Base-by-base conservation (phyloP, 2,797 vertebrate genomes). In the Sebastolobus alascanus region DNA sequence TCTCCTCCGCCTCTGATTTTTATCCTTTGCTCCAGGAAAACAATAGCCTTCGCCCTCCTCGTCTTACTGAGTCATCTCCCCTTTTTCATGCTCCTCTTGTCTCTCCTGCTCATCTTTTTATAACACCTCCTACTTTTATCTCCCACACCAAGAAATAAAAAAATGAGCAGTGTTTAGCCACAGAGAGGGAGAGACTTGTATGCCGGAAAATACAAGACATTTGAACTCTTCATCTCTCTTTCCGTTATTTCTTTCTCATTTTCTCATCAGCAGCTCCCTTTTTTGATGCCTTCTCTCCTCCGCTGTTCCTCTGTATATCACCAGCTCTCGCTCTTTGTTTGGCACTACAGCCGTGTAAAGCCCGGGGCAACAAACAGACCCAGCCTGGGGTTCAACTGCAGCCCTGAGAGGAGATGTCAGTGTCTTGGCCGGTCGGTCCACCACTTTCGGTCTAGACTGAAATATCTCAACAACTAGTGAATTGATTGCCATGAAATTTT, bases 321-420 rank as follows among this genome's bases (percentile, higher is more conserved):
- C 54, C 11, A 16, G 63, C 25, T 68, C 27, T 14, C 0, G 12
- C 58, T 68, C 56, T 85, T 64, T 73, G 73, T 60, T 79, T 40
- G 38, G 4, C 40, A 22, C 54, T 9, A 25, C 27, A 25, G 38
- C 22, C 22, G 3, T 56, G 27, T 29, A 18, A 61, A 68, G 66
- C 75, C 71, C 0, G 54, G 13, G 66, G 61, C 73, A 80, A 73
- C 31, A 73, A 73, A 82, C 14, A 60, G 43, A 59, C 37, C 58
- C 72, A 64, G 38, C n/a, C 33, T 14, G 35, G 1, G 64, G 64
- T 71, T 84, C 31, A 73, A 29, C 38, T 10, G 3, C 52, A 56
- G n/a, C 31, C 16, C 35, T 63, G 25, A 71, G 20, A 69, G 33
- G 27, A 73, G 38, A 22, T 63, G 25, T 72, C 22, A 8, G 22